Base-by-base conservation (phyloP, 2,113 vertebrate genomes). In the Grus americana region DNA sequence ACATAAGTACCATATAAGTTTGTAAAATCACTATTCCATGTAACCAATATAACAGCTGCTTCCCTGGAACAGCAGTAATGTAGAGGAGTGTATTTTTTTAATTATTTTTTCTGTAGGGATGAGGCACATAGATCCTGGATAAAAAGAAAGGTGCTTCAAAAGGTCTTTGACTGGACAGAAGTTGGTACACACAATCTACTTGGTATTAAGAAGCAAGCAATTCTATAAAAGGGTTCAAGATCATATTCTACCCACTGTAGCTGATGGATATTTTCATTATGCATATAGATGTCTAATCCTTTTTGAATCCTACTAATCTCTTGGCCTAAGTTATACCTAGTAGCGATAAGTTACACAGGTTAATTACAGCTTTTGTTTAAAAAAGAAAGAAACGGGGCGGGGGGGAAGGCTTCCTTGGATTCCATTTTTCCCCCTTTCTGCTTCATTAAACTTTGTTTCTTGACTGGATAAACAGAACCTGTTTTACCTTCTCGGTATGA, bases 291-390 rank as follows among this genome's bases (percentile, higher is more conserved):
- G 15, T 66, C 22, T 87, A 91, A 96, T 90, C 20, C 26, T 84
- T 91, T 92, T 72, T 58, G 21, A 66, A 96, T 70, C 54, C 54
- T 85, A 50, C 42, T 92, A 70, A 92, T 85, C 91, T 95, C 76
- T 79, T 92, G 46, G 34, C 49, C 66, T 54, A 72, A 42, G 9
- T 85, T 94, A 79, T 42, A 78, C 27, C 36, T 85, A 81, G 16
- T n/a, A 70, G 10, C 47, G 88, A 27, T 57, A 36, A 91, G 63
- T 75, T 94, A 73, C 86, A 80, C 36, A 61, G 59, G 68, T 84
- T 88, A 94, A 96, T 88, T 93, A 36, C 11, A 66, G 21, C 6
- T 73, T 73, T 67, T 81, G 21, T 92, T 86, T 14, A 15, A 55
- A 90, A 79, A 59, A 49, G 23, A 90, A n/a, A 44, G 17, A 7